Conservation (phyloP, 2,888 invertebrate genomes). For the Andrena dorsata region DNA sequence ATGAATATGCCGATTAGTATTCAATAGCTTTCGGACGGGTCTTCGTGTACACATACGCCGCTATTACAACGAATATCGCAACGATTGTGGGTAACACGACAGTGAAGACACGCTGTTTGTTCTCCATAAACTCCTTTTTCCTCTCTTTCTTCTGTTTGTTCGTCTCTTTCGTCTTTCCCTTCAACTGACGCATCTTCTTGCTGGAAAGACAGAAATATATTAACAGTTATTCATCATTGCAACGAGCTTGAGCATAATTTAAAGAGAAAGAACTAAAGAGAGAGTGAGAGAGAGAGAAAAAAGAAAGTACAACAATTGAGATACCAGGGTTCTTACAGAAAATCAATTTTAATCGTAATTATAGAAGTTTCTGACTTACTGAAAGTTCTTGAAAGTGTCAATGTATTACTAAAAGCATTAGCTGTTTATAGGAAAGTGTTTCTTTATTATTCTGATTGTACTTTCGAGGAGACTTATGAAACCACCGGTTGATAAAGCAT, state of each 20-base stretch:
- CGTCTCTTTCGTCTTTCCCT: conserved; percentile 93
- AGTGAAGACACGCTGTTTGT: conserved; percentile 92
- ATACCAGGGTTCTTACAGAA: neutral
- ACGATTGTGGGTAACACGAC: conserved; percentile 91
- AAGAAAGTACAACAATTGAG: neutral
- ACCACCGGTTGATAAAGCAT: neutral
- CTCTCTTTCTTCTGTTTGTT: conserved; percentile 94
- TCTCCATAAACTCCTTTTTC: conserved; percentile 93
- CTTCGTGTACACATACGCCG: conserved; percentile 92
- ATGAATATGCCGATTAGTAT: conserved; percentile 72
- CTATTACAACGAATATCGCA: conserved; percentile 90
- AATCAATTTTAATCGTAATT: conserved; percentile 7
- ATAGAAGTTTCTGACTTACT: neutral
- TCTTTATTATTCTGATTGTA: neutral
- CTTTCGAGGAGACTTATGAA: neutral
- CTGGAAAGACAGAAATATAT: conserved; percentile 39
- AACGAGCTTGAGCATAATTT: neutral
- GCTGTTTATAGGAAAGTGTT: neutral
- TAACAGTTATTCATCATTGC: neutral
- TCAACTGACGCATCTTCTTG: conserved; percentile 90
- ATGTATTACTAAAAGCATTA: neutral
- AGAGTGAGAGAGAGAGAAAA: too few relatives aligned
- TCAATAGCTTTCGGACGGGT: conserved; percentile 88
- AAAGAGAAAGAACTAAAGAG: neutral
- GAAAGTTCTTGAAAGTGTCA: neutral